Evolutionary conservation across 2,888 invertebrate species (phyloP), one percentile per base, ranked within the genome.

Genomic region (Ganaspis brasiliensis): DNA sequence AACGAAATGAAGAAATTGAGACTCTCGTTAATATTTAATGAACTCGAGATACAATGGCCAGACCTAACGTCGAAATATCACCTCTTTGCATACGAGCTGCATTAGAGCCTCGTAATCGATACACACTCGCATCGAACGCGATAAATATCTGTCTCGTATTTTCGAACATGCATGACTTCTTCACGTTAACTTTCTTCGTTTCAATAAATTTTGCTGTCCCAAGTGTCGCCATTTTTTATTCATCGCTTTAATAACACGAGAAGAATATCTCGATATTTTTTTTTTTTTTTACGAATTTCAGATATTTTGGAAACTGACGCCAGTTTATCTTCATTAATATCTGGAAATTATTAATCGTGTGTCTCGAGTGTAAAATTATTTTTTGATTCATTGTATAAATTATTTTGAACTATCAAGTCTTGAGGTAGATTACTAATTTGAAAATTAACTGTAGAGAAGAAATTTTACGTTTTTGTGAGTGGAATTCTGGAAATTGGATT

Each of bases 11-110:
- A 90, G 90, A 90, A 90, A 90, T 90, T 90, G 89, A 90, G 89
- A 89, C 87, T 89, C 90, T 90, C 90, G 90, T 90, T 90, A 90
- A 90, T 89, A 90, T 90, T 90, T 90, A 90, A 90, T 90, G 90
- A 90, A 89, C 87, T 85, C 85, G 84, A 84, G 86, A 87, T 84
- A 90, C 89, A 90, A 88, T 88, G 84, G 87, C 79, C 84, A 82
- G 81, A 77, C 78, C 84, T 78, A 81, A 80, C 84, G 81, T 82
- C 84, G 84, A 85, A 86, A 85, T 88, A 88, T 88, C 88, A 87
- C 84, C 84, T 84, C 79, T 80, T 79, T 82, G 81, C 77, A 81
- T 80, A 74, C 70, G 73, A 57, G 74, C 76, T 75, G 75, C 78
- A 74, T 74, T 77, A 67, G 67, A 67, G 45, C 67, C 40, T 63